Conservation (phyloP, 2,888 invertebrate species). For the Elmis aenea region DNA sequence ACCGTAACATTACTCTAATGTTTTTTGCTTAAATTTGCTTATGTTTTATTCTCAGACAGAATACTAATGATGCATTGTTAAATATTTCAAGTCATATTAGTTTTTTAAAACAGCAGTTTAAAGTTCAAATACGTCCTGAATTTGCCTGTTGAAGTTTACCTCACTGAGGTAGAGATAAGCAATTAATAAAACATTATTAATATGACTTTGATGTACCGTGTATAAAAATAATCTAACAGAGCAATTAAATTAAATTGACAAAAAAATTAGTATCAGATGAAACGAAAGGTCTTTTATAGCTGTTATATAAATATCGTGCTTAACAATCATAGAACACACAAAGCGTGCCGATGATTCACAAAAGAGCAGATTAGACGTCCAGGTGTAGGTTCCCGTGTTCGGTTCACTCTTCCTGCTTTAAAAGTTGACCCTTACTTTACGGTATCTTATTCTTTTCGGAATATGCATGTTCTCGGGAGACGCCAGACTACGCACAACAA, state of each 20-base stretch:
- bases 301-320: conserved; percentile 36
- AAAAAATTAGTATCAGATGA: conserved; percentile 12
- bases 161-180: no score
- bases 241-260: neutral
- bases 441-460: conserved; percentile 18
- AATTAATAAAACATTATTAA: no score
- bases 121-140: no score
- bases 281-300: conserved; percentile 20
- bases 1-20: no score
- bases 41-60: no score
- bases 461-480: conserved; percentile 16
- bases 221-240: neutral
- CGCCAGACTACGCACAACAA: conserved; percentile 13
- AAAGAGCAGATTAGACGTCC: conserved; percentile 36
- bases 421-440: conserved; percentile 30
- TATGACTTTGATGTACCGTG: no score
- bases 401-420: conserved; percentile 21
- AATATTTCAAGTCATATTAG: no score
- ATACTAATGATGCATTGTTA: no score
- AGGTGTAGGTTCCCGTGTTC: conserved; percentile 33
- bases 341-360: conserved; percentile 36
- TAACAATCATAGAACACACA: conserved; percentile 37
- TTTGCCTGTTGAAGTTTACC: no score
- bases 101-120: no score
- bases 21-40: no score